Evolutionary conservation across 1,140 invertebrate genomes (phyloP).

Genomic region (Sycophaga agraensis): DNA sequence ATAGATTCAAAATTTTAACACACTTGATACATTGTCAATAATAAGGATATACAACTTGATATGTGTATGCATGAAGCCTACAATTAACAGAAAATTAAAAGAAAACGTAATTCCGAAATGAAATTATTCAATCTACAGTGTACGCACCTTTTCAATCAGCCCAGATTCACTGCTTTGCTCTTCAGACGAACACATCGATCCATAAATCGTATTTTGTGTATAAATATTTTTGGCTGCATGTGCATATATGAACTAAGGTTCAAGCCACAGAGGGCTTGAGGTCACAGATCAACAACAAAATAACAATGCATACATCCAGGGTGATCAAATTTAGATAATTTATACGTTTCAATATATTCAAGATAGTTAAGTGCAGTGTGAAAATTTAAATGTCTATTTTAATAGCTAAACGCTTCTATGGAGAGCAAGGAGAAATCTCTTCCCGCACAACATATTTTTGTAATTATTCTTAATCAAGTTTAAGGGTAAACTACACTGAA

Average conservation of each 20-base stretch:
- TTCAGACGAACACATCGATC: conserved; percentile 20
- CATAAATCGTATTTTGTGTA: conserved; percentile 13
- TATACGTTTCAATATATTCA: neutral
- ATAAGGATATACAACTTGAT: neutral
- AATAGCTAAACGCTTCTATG: no score
- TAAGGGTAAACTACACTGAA: conserved; percentile 19
- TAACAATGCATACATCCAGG: conserved; percentile 42
- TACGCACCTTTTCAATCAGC: conserved; percentile 31
- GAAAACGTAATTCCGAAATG: neutral
- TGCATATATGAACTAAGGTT: neutral
- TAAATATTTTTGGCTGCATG: neutral
- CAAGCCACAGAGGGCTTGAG: conserved; percentile 5
- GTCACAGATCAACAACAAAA: conserved; percentile 43
- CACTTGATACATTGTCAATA: conserved; percentile 19
- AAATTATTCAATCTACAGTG: conserved; percentile 28
- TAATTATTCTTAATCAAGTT: neutral
- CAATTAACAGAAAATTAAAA: conserved; percentile 2
- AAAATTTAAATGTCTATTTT: no score
- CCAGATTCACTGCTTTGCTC: conserved; percentile 25
- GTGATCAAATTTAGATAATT: conserved; percentile 31
- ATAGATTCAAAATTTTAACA: neutral
- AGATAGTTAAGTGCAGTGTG: no score
- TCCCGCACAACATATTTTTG: conserved; percentile 10
- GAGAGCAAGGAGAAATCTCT: neutral
- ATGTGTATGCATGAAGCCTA: neutral